phyloP scores from a whole-genome alignment of 2,113 vertebrate genomes.

The Silurus asotus region DNA sequence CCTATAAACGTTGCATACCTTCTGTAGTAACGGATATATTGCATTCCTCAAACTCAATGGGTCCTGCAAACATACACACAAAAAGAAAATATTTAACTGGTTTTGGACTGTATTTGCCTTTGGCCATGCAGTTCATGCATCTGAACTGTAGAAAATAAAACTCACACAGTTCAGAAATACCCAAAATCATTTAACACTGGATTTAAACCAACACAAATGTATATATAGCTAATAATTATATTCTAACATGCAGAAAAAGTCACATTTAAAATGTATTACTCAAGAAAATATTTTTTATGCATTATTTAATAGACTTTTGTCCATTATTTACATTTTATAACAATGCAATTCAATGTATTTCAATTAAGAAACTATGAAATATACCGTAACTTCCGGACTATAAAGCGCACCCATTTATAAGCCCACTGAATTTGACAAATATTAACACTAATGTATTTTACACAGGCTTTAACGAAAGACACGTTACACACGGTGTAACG shows the following conservation, averaged over 20 bases:
- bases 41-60: slow-evolving; percentile 97
- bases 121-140: background rate
- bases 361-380: background rate
- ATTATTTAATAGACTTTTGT: background rate
- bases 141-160: background rate
- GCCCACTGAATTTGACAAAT: no score
- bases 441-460: no score
- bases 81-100: background rate
- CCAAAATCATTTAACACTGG: background rate
- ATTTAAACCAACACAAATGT: background rate
- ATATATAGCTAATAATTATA: background rate
- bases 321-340: background rate
- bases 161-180: background rate
- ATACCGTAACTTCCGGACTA: no score
- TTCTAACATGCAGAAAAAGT: background rate
- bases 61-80: slow-evolving; percentile 72
- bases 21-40: slow-evolving; percentile 86
- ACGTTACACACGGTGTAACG: no score
- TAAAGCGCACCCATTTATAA: no score
- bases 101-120: background rate
- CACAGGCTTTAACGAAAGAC: no score
- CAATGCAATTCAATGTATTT: background rate
- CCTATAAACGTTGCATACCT: slow-evolving; percentile 79
- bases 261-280: background rate
- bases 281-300: background rate